phyloP scores from a whole-genome alignment of 2,797 vertebrate genomes.

The Sebastes elongatus region DNA sequence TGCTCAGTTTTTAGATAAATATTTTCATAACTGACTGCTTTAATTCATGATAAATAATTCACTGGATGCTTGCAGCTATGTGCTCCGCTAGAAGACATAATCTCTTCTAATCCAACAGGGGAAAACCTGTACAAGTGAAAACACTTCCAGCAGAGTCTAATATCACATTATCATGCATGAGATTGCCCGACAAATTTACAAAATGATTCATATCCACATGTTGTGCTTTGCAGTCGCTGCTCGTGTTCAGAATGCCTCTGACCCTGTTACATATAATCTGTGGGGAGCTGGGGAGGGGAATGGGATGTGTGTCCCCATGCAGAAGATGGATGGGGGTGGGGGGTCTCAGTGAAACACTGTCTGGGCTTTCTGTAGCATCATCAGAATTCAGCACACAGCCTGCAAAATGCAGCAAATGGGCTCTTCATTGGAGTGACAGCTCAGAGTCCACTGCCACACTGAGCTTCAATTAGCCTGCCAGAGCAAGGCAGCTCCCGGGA shows the following conservation, averaged over 20 bases:
- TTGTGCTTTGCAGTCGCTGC: conserved; percentile 16
- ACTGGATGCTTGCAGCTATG: conserved; percentile 76
- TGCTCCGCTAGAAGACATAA: conserved; percentile 63
- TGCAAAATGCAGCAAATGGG: conserved; percentile 78
- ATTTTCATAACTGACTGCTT: conserved; percentile 64
- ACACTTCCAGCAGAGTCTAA: conserved; percentile 42
- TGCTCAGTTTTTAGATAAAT: conserved; percentile 58
- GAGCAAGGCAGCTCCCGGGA: conserved; percentile 68
- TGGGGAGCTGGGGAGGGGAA: conserved; percentile 6
- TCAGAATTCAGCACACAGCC: conserved; percentile 82
- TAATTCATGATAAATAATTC: conserved; percentile 80
- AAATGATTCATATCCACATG: conserved; percentile 50
- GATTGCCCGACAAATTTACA: conserved; percentile 43
- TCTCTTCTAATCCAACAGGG: conserved; percentile 51
- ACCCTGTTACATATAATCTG: conserved; percentile 45
- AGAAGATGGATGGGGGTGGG: neutral
- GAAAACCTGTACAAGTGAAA: conserved; percentile 42
- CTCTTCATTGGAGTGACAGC: conserved; percentile 78
- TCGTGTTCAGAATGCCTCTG: conserved; percentile 51
- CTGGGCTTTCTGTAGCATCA: conserved; percentile 61
- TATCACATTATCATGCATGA: conserved; percentile 66
- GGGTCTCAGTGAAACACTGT: conserved; percentile 28
- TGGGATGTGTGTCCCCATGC: neutral
- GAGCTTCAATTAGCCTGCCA: conserved; percentile 83
- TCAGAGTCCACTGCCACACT: conserved; percentile 69